Evolutionary conservation across 2,113 vertebrate species (phyloP).

Genomic region (Phalacrocorax aristotelis): DNA sequence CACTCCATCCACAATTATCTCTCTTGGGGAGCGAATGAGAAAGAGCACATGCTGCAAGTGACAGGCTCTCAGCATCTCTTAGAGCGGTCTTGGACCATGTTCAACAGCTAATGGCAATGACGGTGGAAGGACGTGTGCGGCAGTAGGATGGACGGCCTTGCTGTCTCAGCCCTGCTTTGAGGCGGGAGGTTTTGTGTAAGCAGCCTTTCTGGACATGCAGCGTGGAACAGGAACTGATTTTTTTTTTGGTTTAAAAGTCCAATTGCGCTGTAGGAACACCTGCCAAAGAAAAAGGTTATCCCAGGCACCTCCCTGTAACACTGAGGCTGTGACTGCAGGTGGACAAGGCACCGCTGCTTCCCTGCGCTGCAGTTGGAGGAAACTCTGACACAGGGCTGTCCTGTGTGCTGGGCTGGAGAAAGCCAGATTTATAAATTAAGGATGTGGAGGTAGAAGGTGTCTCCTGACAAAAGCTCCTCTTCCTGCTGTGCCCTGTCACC

Average conservation of each 20-base stretch:
- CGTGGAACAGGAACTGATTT: neutral
- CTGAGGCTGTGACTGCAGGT: neutral
- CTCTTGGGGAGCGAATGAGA: neutral
- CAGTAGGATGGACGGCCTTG: neutral
- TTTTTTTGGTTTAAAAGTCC: neutral
- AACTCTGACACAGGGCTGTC: neutral
- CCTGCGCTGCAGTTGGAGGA: neutral
- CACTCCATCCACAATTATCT: neutral
- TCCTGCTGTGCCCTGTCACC: neutral
- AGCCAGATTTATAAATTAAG: neutral
- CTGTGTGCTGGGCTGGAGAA: neutral
- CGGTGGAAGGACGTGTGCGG: neutral
- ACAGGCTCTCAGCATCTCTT: neutral
- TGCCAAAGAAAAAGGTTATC: neutral
- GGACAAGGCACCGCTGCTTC: neutral
- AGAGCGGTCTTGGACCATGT: neutral
- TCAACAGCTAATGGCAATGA: conserved; percentile 1
- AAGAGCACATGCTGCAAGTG: neutral
- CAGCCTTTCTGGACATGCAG: neutral
- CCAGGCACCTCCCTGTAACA: accelerated
- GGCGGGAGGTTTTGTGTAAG: neutral
- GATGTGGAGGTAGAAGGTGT: neutral
- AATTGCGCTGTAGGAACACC: accelerated
- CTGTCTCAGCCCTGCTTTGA: neutral
- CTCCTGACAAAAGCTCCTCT: neutral